Conservation (phyloP, 1,140 invertebrate genomes). For the Holcopasites calliopsidis region DNA sequence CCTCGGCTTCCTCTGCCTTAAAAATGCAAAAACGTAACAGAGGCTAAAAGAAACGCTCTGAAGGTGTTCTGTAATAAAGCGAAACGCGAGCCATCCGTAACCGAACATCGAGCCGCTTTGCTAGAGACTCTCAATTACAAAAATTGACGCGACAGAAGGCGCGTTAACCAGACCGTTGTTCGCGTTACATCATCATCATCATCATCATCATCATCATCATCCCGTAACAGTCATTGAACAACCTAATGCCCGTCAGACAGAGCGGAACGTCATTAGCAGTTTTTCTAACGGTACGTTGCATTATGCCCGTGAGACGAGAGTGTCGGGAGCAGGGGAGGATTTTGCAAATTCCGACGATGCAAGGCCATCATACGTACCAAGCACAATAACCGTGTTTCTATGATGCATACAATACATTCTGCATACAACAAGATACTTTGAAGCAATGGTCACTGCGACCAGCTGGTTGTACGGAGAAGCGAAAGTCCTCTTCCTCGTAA, state of each 20-base stretch:
- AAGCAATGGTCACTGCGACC: constrained; percentile 32
- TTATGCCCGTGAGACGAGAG: not conserved
- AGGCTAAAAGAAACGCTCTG: not conserved
- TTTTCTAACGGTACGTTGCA: constrained; percentile 31
- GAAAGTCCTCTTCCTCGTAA: not conserved
- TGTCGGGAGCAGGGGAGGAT: not conserved
- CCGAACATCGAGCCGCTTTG: not conserved
- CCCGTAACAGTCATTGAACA: constrained; percentile 36
- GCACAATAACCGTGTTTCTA: constrained; percentile 16
- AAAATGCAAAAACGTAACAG: not conserved
- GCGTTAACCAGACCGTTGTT: constrained; percentile 5
- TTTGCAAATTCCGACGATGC: constrained; percentile 37
- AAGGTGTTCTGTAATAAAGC: not conserved
- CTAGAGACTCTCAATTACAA: not conserved
- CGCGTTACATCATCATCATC: constrained; percentile 1
- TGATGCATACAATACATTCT: not conserved
- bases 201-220: not conserved
- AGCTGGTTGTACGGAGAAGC: not conserved
- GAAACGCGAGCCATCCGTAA: not conserved
- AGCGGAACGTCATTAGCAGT: constrained; percentile 22
- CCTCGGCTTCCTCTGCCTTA: not conserved
- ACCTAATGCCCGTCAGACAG: not conserved
- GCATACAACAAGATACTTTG: constrained; percentile 10
- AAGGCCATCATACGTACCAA: constrained; percentile 3
- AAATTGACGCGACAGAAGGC: not conserved